Evolutionary conservation across 1,140 invertebrate species (phyloP).

Genomic region (Drosophila malerkotliana): DNA sequence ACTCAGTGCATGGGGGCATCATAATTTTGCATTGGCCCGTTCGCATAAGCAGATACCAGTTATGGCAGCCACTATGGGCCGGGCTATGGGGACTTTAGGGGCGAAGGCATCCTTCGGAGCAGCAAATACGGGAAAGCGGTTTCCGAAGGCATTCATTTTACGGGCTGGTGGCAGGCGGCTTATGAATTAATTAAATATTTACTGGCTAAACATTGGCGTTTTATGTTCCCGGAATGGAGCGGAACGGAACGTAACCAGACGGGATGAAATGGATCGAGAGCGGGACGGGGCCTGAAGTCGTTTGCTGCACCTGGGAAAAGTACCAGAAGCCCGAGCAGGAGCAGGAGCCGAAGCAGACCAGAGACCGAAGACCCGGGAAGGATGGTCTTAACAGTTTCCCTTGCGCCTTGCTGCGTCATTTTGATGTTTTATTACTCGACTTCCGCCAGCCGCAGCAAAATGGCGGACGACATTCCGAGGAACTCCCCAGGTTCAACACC

Average conservation of each 20-base stretch:
- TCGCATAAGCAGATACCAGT: slow-evolving; percentile 36
- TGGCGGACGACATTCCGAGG: slow-evolving; percentile 5
- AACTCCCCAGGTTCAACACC: slow-evolving; percentile 6
- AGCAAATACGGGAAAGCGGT: slow-evolving; percentile 16
- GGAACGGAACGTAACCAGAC: slow-evolving; percentile 13
- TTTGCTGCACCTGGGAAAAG: slow-evolving; percentile 42
- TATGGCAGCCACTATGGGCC: slow-evolving; percentile 10
- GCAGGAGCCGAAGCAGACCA: background rate
- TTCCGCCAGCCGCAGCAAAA: slow-evolving; percentile 77
- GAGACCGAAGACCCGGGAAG: slow-evolving; percentile 15
- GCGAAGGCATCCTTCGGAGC: slow-evolving; percentile 4
- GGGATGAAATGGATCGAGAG: slow-evolving; percentile 9
- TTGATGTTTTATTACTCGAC: slow-evolving; percentile 82
- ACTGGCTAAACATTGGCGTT: slow-evolving; percentile 71
- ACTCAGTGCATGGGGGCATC: slow-evolving; percentile 53
- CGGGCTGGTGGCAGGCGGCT: slow-evolving; percentile 47
- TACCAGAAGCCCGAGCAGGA: background rate
- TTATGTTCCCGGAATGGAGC: slow-evolving; percentile 46
- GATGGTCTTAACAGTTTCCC: slow-evolving; percentile 59
- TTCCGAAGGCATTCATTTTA: slow-evolving; percentile 41
- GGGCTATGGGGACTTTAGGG: background rate
- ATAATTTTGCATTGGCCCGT: slow-evolving; percentile 66
- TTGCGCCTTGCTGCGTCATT: slow-evolving; percentile 65
- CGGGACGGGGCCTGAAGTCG: slow-evolving; percentile 12
- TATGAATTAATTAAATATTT: slow-evolving; percentile 82